Conservation (phyloP, 2,113 vertebrate genomes). For the Bubo blakistoni region DNA sequence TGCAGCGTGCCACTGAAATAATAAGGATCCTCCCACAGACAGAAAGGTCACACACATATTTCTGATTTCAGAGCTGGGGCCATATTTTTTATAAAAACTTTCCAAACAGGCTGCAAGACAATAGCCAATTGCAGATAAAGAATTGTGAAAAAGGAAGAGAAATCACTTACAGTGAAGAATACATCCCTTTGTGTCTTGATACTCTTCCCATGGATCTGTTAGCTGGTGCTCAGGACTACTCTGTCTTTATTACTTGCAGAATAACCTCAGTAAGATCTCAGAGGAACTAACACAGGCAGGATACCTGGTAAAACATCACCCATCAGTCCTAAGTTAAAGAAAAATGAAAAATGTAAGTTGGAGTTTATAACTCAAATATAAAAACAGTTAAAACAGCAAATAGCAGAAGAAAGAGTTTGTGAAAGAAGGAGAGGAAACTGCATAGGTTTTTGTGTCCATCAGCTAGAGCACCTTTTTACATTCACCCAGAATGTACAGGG, state of each 20-base stretch:
- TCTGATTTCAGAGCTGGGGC: not conserved
- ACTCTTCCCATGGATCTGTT: not conserved
- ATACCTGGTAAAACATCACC: not conserved
- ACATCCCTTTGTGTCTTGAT: not conserved
- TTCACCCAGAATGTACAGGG: not conserved
- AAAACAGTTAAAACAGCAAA: not conserved
- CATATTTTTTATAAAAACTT: not conserved
- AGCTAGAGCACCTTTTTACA: not conserved
- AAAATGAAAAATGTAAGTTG: not conserved
- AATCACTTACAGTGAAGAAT: not conserved
- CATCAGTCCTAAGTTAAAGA: not conserved
- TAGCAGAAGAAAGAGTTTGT: not conserved
- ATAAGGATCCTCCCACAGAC: not conserved
- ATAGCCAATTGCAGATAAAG: not conserved
- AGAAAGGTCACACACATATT: not conserved
- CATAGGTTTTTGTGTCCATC: not conserved
- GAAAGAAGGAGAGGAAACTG: not conserved
- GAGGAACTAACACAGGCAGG: not conserved
- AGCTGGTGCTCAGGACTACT: not conserved
- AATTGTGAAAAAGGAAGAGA: not conserved
- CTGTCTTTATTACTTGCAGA: not conserved
- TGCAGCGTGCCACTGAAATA: not conserved
- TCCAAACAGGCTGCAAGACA: not conserved
- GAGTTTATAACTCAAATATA: not conserved
- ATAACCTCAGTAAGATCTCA: not conserved